Conservation (phyloP, 2,113 vertebrate genomes). For the Varanus komodoensis region DNA sequence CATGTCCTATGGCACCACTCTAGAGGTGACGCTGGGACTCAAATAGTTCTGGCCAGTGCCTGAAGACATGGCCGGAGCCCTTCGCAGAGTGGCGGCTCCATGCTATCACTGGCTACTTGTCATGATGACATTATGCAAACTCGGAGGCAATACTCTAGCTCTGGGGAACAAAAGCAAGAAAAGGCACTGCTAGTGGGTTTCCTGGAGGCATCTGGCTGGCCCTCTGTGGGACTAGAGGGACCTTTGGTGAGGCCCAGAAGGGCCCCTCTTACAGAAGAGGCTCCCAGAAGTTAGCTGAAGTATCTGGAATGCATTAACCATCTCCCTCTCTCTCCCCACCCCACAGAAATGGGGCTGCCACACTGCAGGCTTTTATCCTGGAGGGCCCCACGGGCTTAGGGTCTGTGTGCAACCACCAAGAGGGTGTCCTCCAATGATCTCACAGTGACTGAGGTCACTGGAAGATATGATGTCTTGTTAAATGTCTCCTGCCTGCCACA, state of each 20-base stretch:
- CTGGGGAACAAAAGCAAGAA: neutral
- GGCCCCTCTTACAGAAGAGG: neutral
- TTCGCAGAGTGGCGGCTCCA: neutral
- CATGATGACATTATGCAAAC: neutral
- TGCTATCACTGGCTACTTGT: neutral
- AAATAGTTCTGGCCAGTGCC: no score
- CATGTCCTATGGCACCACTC: neutral
- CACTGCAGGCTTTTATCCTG: no score
- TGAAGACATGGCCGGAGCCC: neutral
- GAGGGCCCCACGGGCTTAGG: no score
- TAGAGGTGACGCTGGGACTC: no score
- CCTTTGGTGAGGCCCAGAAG: neutral
- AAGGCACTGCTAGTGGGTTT: neutral
- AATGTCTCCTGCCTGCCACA: neutral
- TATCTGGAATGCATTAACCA: neutral
- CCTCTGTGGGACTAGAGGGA: no score
- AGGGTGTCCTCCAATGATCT: no score
- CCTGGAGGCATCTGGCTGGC: neutral
- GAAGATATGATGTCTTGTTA: neutral
- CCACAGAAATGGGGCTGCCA: no score
- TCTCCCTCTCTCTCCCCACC: no score
- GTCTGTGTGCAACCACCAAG: no score
- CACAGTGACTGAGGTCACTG: no score
- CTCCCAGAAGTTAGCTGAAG: neutral
- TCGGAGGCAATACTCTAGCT: neutral